Evolutionary conservation across 1,140 invertebrate species (phyloP).

Genomic region (Diorhabda carinulata): DNA sequence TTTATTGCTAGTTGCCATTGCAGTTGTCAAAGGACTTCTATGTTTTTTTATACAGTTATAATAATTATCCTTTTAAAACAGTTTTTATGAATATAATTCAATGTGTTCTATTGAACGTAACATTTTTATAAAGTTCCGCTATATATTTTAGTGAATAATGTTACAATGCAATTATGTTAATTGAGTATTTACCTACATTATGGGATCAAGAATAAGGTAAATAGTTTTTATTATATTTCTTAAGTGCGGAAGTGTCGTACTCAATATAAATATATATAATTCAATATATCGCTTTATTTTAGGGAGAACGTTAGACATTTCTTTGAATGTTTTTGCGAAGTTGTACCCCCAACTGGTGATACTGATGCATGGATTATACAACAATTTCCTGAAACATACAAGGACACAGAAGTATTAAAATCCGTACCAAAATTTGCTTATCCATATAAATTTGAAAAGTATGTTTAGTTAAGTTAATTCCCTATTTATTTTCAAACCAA

Average conservation of each 20-base stretch:
- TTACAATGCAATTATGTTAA: neutral
- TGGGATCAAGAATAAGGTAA: conserved; percentile 31
- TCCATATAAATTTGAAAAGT: conserved; percentile 78
- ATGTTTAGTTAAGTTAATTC: conserved; percentile 40
- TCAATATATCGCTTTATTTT: conserved; percentile 10
- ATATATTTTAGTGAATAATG: neutral
- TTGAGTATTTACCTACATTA: conserved; percentile 7
- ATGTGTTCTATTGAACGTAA: conserved; percentile 2
- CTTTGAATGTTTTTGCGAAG: conserved; percentile 81
- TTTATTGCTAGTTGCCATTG: neutral
- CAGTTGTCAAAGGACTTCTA: neutral
- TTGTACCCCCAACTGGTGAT: conserved; percentile 60
- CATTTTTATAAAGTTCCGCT: neutral
- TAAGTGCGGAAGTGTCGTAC: neutral
- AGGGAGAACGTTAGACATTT: conserved; percentile 76
- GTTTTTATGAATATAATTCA: neutral
- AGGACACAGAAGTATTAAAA: conserved; percentile 72
- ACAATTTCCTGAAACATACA: conserved; percentile 72
- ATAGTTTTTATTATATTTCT: conserved; percentile 7
- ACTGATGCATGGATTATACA: conserved; percentile 69
- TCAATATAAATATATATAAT: neutral
- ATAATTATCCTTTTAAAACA: neutral
- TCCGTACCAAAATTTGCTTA: conserved; percentile 81
- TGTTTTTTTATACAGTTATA: neutral
- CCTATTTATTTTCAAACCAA: too few relatives aligned